Base-by-base conservation (phyloP, 2,113 vertebrate genomes). In the Calidris pugnax region DNA sequence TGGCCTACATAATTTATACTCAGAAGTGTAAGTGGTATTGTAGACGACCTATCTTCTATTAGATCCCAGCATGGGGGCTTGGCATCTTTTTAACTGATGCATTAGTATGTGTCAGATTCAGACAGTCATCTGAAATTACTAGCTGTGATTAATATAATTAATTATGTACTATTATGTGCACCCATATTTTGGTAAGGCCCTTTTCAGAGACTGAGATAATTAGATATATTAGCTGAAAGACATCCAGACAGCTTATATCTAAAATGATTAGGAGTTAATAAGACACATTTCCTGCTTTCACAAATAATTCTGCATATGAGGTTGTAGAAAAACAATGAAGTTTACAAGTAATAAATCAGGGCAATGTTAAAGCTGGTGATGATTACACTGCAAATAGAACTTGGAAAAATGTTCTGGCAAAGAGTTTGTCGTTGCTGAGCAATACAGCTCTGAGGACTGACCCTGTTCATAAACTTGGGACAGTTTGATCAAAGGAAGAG, bases 221-320 rank as follows among this genome's bases (percentile, higher is more conserved):
- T 94, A 90, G 89, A 87, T 33, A 68, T 57, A 94, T 90, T 94
- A 79, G 35, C 89, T 91, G 89, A 83, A 92, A 95, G 53, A 60
- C 14, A 85, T 81, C 71, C 83, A 91, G 63, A 73, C 23, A 91
- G 33, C 82, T 93, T 91, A 43, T 68, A 76, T 59, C 9, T 79
- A 74, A 88, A 96, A 86, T 80, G 20, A 91, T 92, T 95, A 86
- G 48, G 87, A 86, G 45, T 23, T 66, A 93, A 87, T 87, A 87
- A 92, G 69, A 72, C 57, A 79, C 18, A 56, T 91, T 96, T 95
- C 72, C 78, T 68, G 32, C 53, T 93, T 82, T 93, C 85, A 92
- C 35, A 90, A 82, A 75, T 85, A 95, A 82, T 87, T 95, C 41
- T 89, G 20, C 43, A 37, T 50, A 60, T 60, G 73, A 93, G 59